Conservation (phyloP, 1,140 invertebrate species). For the Lycorma delicatula region DNA sequence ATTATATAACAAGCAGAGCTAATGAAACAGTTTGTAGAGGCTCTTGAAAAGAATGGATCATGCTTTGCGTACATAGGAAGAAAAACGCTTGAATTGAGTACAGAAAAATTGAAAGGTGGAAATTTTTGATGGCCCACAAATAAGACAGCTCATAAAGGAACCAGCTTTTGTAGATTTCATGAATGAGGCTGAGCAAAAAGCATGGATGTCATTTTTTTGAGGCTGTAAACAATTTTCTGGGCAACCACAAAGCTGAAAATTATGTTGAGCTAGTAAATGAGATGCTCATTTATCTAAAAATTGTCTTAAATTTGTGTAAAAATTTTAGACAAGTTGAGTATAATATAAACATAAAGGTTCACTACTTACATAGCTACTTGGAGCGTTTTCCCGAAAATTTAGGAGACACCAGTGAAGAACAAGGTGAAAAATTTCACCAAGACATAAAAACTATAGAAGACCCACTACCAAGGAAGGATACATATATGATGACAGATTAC, state of each 20-base stretch:
- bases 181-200: background rate
- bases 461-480: background rate
- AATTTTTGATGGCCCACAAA: background rate
- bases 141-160: background rate
- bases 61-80: too few relatives aligned
- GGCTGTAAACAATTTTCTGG: background rate
- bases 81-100: too few relatives aligned
- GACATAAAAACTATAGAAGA: background rate
- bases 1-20: too few relatives aligned
- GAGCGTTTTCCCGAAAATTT: background rate
- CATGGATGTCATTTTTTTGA: background rate
- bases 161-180: background rate
- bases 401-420: background rate
- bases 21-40: too few relatives aligned
- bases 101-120: background rate
- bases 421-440: background rate
- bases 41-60: too few relatives aligned
- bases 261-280: background rate
- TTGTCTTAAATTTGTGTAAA: too few relatives aligned
- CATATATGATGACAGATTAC: background rate
- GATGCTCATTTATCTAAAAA: background rate
- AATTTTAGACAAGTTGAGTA: too few relatives aligned
- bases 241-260: background rate
- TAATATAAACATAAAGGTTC: too few relatives aligned
- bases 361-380: too few relatives aligned